Conservation (phyloP, 2,888 invertebrate genomes). For the Geotrupes spiniger region DNA sequence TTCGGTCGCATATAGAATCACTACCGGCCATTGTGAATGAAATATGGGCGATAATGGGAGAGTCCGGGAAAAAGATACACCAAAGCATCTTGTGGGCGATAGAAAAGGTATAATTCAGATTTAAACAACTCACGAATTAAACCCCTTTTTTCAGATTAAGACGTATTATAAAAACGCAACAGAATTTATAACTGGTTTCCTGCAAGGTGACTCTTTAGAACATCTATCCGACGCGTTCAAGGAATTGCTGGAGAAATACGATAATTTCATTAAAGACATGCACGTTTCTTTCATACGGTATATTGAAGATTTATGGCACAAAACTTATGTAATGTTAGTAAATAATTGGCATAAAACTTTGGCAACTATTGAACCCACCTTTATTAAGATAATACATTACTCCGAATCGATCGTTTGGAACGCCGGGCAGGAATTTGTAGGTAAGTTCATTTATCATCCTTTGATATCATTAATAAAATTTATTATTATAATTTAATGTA, state of each 20-base stretch:
- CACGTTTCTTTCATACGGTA: conserved; percentile 69
- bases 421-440: conserved; percentile 68
- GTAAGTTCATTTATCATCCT: conserved; percentile 37
- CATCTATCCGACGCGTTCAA: conserved; percentile 68
- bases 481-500: conserved; percentile 7
- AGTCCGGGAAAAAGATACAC: conserved; percentile 75
- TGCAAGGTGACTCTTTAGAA: conserved; percentile 75
- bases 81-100: conserved; percentile 73
- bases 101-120: conserved; percentile 64
- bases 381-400: conserved; percentile 74
- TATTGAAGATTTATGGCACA: conserved; percentile 72
- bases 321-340: conserved; percentile 60
- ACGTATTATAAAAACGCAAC: conserved; percentile 67
- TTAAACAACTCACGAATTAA: conserved; percentile 12
- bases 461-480: too few species aligned
- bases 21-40: conserved; percentile 78
- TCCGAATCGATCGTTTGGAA: conserved; percentile 71
- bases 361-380: conserved; percentile 73
- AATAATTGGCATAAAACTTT: conserved; percentile 73
- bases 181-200: conserved; percentile 64
- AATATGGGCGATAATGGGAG: conserved; percentile 83
- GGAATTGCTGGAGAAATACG: conserved; percentile 71
- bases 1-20: conserved; percentile 73
- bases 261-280: conserved; percentile 73
- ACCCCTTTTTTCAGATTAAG: conserved; percentile 58